Evolutionary conservation across 2,113 vertebrate species (phyloP).

Genomic region (Egretta garzetta): DNA sequence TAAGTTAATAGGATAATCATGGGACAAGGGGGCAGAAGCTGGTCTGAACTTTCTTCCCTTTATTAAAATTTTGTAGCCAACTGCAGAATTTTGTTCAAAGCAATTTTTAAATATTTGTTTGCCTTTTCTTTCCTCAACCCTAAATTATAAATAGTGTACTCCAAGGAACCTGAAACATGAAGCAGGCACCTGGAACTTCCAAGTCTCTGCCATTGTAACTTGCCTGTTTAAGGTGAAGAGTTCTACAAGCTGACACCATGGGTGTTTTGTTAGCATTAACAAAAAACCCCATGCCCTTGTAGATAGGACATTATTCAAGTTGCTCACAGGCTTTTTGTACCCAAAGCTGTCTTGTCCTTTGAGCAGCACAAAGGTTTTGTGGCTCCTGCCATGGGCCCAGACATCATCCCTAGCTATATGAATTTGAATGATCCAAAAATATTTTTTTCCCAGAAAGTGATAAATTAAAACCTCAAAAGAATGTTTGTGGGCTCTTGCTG

Average conservation of each 20-base stretch:
- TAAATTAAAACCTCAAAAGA: neutral
- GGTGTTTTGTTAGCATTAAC: neutral
- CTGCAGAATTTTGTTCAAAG: neutral
- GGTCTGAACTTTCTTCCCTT: neutral
- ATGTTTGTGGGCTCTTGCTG: neutral
- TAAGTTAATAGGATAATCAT: neutral
- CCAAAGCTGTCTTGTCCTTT: neutral
- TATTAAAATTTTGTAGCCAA: neutral
- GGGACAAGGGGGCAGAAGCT: neutral
- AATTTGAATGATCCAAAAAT: neutral
- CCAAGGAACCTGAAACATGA: neutral
- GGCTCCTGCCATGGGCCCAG: neutral
- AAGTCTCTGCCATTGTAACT: neutral
- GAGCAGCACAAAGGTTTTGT: neutral
- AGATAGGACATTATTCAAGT: neutral
- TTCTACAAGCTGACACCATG: neutral
- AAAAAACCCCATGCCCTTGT: neutral
- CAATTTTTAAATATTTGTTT: neutral
- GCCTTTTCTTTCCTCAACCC: neutral
- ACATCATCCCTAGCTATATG: neutral
- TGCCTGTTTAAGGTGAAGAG: neutral
- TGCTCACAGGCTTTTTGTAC: neutral
- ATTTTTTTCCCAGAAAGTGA: neutral
- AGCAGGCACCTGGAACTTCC: neutral
- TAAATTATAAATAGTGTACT: neutral